Conservation (phyloP, 2,888 invertebrate species). For the Lysandra coridon region DNA sequence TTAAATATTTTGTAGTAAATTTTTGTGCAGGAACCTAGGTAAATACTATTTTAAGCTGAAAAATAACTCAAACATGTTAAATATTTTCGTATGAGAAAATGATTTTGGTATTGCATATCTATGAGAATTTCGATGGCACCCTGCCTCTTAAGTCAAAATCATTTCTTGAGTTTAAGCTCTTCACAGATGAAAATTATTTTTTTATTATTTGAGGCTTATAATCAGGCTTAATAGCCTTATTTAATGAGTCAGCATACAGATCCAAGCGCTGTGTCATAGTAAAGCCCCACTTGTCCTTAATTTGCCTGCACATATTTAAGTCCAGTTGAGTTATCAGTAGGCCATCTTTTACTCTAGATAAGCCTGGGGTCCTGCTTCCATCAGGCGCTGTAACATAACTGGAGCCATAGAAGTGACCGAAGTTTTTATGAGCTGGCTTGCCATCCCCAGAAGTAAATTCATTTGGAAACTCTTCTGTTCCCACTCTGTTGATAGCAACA, state of each 20-base stretch:
- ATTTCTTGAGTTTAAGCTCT: background rate
- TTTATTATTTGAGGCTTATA: constrained; percentile 59
- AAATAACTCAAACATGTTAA: too few species aligned
- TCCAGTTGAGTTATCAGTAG: constrained; percentile 94
- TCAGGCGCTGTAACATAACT: constrained; percentile 97
- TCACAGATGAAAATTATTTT: constrained; percentile 34
- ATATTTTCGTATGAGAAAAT: too few species aligned
- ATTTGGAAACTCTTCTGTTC: constrained; percentile 89
- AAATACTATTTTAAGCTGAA: too few species aligned
- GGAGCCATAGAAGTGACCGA: constrained; percentile 98
- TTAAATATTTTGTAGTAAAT: too few species aligned
- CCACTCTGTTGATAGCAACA: constrained; percentile 96
- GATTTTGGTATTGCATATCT: too few species aligned
- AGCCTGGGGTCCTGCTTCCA: constrained; percentile 92
- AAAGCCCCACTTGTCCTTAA: constrained; percentile 97
- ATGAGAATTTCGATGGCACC: too few species aligned
- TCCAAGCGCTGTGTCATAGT: constrained; percentile 97
- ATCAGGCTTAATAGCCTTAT: constrained; percentile 57
- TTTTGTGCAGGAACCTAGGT: too few species aligned
- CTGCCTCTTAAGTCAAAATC: background rate
- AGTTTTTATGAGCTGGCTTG: constrained; percentile 89
- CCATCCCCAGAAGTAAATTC: constrained; percentile 82
- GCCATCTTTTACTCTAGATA: constrained; percentile 91
- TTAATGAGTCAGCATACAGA: constrained; percentile 90
- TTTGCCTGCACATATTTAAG: constrained; percentile 96